Conservation (phyloP, 1,140 invertebrate genomes). For the Bombus superbus region DNA sequence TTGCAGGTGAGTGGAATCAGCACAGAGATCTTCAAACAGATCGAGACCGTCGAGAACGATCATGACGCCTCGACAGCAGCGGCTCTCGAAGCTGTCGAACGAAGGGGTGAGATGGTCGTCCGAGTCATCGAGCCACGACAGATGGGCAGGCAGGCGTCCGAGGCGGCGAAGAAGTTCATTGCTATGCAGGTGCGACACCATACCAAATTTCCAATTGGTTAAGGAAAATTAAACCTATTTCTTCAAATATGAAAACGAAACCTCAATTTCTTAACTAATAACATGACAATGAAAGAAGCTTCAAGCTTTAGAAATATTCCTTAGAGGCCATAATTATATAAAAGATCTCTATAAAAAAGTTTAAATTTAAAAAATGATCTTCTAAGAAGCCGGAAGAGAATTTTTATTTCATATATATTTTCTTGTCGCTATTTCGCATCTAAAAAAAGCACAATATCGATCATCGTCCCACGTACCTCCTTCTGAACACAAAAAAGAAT, state of each 20-base stretch:
- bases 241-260: not conserved
- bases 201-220: not conserved
- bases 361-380: too few species aligned
- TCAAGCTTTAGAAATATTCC: too few species aligned
- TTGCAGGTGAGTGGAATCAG: slow-evolving; percentile 95
- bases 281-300: too few species aligned
- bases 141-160: slow-evolving; percentile 91
- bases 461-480: too few species aligned
- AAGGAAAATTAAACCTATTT: not conserved
- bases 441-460: too few species aligned
- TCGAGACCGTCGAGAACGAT: slow-evolving; percentile 97
- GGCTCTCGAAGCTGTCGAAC: slow-evolving; percentile 94
- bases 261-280: not conserved
- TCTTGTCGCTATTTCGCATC: too few species aligned
- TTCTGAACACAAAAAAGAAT: too few species aligned
- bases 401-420: too few species aligned
- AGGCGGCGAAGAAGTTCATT: slow-evolving; percentile 92
- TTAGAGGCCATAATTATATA: too few species aligned
- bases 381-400: too few species aligned
- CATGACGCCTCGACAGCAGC: slow-evolving; percentile 95
- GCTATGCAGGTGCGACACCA: slow-evolving; percentile 85
- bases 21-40: slow-evolving; percentile 97
- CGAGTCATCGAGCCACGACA: slow-evolving; percentile 93
- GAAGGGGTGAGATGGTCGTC: slow-evolving; percentile 96
- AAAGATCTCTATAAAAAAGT: too few species aligned